These are phyloP conservation scores for Sminthurides bifidus DNA, from an alignment of 1,140 invertebrate genomes.

Conservation along the genomic window DNA sequence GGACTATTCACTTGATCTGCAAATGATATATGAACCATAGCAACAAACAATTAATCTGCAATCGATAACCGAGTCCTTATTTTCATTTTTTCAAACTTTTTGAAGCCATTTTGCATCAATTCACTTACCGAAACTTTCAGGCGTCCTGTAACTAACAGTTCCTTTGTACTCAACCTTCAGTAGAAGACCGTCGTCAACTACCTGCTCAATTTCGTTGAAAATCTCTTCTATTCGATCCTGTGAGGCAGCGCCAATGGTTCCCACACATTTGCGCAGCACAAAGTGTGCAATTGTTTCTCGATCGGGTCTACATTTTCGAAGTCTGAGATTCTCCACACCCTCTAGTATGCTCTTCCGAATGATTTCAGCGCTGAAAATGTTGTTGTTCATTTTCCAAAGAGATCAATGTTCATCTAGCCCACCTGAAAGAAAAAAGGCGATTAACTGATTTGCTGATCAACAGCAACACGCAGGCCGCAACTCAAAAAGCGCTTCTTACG, in stretches of 20 bases:
- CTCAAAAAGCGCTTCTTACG: too few species aligned
- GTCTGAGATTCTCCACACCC: conserved; percentile 67
- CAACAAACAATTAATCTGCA: conserved; percentile 26
- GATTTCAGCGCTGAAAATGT: conserved; percentile 3
- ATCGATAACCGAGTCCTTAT: not conserved
- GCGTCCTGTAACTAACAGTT: conserved; percentile 68
- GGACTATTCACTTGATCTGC: conserved; percentile 26
- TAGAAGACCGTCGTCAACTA: conserved; percentile 61
- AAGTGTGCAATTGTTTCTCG: conserved; percentile 68
- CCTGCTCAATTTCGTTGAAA: conserved; percentile 56
- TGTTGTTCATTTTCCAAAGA: too few species aligned
- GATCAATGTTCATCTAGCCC: too few species aligned
- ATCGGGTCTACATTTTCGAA: conserved; percentile 69
- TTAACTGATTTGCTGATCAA: too few species aligned
- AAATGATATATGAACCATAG: conserved; percentile 46
- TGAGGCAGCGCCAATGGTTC: not conserved
- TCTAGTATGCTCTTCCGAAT: conserved; percentile 51
- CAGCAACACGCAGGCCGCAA: too few species aligned
- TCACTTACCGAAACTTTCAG: conserved; percentile 40
- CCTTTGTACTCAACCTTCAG: conserved; percentile 78
- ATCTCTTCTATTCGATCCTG: conserved; percentile 53
- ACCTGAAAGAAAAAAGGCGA: too few species aligned
- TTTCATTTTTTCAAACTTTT: not conserved
- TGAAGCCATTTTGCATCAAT: not conserved
- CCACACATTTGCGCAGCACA: conserved; percentile 43